phyloP scores from a whole-genome alignment of 2,888 invertebrate genomes.

The Pachycephus smyrnensis region DNA sequence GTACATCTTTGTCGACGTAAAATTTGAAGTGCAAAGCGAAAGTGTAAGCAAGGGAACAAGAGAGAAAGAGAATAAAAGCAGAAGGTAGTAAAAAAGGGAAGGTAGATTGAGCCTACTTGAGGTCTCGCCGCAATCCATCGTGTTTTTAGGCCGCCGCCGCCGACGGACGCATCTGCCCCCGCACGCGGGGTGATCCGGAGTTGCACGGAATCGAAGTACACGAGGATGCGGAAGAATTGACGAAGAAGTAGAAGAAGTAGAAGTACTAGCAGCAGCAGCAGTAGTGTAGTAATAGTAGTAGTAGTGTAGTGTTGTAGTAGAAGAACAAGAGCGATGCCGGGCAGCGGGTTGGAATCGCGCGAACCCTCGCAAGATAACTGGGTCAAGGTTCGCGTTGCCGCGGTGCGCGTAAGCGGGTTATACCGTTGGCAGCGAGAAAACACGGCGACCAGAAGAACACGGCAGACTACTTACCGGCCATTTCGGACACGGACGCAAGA shows the following conservation, averaged over 20 bases:
- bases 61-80: conserved; percentile 14
- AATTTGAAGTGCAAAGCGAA: background rate
- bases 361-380: conserved; percentile 41
- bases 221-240: background rate
- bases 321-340: conserved; percentile 11
- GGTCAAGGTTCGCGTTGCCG: conserved; percentile 51
- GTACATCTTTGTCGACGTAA: background rate
- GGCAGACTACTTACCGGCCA: conserved; percentile 56
- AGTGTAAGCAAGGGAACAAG: conserved; percentile 12
- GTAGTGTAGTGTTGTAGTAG: conserved; percentile 22
- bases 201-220: background rate
- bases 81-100: conserved; percentile 20
- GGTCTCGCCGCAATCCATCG: conserved; percentile 65
- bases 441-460: conserved; percentile 24
- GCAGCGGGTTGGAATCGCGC: conserved; percentile 30
- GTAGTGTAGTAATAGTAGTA: conserved; percentile 8
- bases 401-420: conserved; percentile 25
- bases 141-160: conserved; percentile 48
- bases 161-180: conserved; percentile 58
- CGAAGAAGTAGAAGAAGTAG: background rate
- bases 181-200: conserved; percentile 36
- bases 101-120: conserved; percentile 59
- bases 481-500: conserved; percentile 40
- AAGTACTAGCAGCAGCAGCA: conserved; percentile 19
- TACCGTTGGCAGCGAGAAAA: conserved; percentile 25